Evolutionary conservation across 2,888 invertebrate genomes (phyloP), one percentile per base, ranked within the genome.

Genomic region (Oscheius onirici): DNA sequence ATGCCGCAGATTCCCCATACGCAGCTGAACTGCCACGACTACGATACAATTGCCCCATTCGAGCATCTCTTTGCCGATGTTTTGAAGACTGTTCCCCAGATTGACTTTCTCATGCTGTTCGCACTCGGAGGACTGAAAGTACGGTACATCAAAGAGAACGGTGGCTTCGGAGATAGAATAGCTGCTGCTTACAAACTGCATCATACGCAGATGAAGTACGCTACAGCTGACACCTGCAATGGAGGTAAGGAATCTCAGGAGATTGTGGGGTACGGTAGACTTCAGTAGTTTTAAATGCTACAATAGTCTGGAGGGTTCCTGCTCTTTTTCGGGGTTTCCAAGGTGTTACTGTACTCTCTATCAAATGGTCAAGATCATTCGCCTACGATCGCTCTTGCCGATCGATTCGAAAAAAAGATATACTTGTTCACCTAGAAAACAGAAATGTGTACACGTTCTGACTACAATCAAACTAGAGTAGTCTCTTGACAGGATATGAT

Each of bases 1-100:
- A 55, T 86, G 71, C 86, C 86, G 1, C 79, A 84, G 68, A 86
- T 86, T n/a, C 86, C 86, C 17, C 81, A 83, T 60, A 83, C 85
- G 2, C 86, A 85, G 75, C 55, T 83, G 24, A 86, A 83, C 54
- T 86, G 86, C 54, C 86, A 86, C 72, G 86, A 86, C 72, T 86
- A 86, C 73, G 80, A 77, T 24, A 83, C 85, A 10, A 80, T 86
- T 58, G 78, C 80, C 3, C 86, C 86, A 11, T 86, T 86, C 74
- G 76, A 81, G 44, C 66, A 75, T 15, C 67, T 86, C 8, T 55
- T 85, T 28, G 69, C 76, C 51, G 78, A 80, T 24, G 73, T 84
- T 15, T 28, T 83, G 49, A 55, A 69, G 13, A 70, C 68, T 1
- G 72, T 82, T 26, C 83, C 84, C 0, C 77, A 84, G 63, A 79